phyloP scores from a whole-genome alignment of 2,797 vertebrate species.

The Huso huso region DNA sequence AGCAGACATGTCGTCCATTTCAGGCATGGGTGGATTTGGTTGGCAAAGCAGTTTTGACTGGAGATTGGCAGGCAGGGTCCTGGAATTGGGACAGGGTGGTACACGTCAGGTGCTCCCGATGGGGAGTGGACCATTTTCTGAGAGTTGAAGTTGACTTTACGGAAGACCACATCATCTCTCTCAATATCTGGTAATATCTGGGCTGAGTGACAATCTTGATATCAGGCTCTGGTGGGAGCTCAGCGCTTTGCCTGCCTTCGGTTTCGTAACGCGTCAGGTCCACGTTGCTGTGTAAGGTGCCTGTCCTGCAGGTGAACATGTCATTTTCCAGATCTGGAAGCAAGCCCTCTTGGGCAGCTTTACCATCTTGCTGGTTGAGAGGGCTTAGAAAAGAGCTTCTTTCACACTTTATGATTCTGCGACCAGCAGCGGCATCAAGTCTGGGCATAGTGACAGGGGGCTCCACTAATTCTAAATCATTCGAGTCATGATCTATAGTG shows the following conservation, averaged over 20 bases:
- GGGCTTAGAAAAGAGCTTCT: conserved; percentile 61
- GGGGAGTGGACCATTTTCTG: conserved; percentile 63
- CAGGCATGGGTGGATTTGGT: conserved; percentile 51
- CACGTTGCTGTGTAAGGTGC: conserved; percentile 72
- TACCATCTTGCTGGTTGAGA: conserved; percentile 49
- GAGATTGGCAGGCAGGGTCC: conserved; percentile 80
- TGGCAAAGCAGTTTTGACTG: conserved; percentile 78
- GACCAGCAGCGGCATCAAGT: conserved; percentile 79
- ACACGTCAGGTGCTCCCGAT: conserved; percentile 82
- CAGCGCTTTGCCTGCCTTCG: conserved; percentile 14
- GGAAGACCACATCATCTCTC: conserved; percentile 81
- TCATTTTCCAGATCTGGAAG: conserved; percentile 90
- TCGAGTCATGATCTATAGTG: conserved; percentile 65
- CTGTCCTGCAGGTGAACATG: conserved; percentile 82
- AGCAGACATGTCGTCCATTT: conserved; percentile 83
- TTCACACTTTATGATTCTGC: conserved; percentile 77
- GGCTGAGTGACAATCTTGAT: conserved; percentile 78
- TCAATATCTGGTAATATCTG: conserved; percentile 78
- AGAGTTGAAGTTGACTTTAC: conserved; percentile 58
- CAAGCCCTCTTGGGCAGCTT: conserved; percentile 55
- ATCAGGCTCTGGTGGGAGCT: conserved; percentile 53
- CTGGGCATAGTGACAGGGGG: conserved; percentile 66
- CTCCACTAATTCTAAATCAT: conserved; percentile 39
- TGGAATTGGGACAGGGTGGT: conserved; percentile 76
- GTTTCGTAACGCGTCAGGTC: conserved; percentile 63